Evolutionary conservation across 2,888 invertebrate genomes (phyloP).

Genomic region (Ypsolopha sequella): DNA sequence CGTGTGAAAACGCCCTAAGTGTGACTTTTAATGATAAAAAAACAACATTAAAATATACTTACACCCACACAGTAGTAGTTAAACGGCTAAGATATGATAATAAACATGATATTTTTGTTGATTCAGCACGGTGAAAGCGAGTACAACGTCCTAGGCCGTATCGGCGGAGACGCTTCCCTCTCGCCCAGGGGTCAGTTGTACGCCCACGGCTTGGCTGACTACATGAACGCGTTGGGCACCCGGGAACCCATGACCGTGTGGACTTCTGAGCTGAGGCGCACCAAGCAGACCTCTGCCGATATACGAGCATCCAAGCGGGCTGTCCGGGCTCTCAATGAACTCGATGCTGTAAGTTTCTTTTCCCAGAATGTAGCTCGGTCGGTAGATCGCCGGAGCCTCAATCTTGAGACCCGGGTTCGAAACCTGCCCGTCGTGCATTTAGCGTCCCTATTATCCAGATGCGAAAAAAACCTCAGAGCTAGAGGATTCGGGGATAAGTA

Average conservation of each 20-base stretch:
- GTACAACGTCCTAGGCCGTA: conserved; percentile 89
- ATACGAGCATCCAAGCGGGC: conserved; percentile 86
- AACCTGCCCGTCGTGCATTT: too few species aligned
- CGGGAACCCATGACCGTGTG: conserved; percentile 85
- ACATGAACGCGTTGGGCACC: conserved; percentile 72
- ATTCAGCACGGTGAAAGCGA: conserved; percentile 94
- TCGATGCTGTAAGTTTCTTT: conserved; percentile 82
- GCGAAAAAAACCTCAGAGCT: too few species aligned
- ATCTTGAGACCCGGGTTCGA: too few species aligned
- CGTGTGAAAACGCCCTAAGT: too few species aligned
- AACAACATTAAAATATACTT: too few species aligned
- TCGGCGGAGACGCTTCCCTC: conserved; percentile 91
- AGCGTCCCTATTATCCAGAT: too few species aligned
- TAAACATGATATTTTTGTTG: neutral
- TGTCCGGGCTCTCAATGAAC: conserved; percentile 89
- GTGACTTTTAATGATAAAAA: too few species aligned
- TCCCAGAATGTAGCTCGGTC: too few species aligned
- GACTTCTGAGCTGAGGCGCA: conserved; percentile 90
- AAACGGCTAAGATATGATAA: too few species aligned
- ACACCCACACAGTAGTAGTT: too few species aligned
- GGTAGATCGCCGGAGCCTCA: too few species aligned
- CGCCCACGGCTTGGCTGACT: conserved; percentile 79
- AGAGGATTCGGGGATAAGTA: too few species aligned
- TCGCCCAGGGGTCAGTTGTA: conserved; percentile 86
- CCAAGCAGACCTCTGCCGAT: conserved; percentile 87